A percentile compares a stretch with the other conserved stretches of the same genome.
These are phyloP conservation scores for Odontothrips loti DNA, from an alignment of 2,888 invertebrate species.

Conservation along the genomic window DNA sequence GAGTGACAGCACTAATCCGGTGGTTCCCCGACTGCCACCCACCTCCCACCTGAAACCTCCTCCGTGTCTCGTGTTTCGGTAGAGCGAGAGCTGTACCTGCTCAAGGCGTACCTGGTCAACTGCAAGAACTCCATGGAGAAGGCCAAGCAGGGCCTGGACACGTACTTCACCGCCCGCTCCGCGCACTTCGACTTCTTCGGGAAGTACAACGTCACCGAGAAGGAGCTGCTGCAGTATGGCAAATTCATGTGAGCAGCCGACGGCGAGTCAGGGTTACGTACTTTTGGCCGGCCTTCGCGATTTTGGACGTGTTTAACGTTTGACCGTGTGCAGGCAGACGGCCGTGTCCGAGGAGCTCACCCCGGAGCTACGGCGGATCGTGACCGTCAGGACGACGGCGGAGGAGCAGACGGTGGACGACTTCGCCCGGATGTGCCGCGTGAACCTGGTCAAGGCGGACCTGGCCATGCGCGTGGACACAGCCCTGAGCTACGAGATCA, in stretches of 20 bases:
- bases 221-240: neutral
- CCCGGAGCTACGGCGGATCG: neutral
- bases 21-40: no score
- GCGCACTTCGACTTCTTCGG: slow-evolving; percentile 41
- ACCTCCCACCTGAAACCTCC: no score
- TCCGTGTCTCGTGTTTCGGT: no score
- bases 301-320: neutral
- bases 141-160: slow-evolving; percentile 42
- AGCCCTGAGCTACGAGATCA: slow-evolving; percentile 48
- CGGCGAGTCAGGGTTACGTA: neutral
- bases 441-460: slow-evolving; percentile 45
- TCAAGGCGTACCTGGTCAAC: neutral
- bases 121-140: slow-evolving; percentile 16
- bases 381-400: neutral
- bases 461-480: slow-evolving; percentile 48
- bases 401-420: slow-evolving; percentile 40
- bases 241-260: neutral
- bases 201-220: neutral
- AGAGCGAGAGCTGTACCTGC: neutral
- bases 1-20: no score
- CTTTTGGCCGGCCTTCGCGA: no score
- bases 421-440: slow-evolving; percentile 39
- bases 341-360: neutral
- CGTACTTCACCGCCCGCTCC: slow-evolving; percentile 40
- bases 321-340: neutral